Conservation (phyloP, 2,888 invertebrate species). For the Thalpophila matura region DNA sequence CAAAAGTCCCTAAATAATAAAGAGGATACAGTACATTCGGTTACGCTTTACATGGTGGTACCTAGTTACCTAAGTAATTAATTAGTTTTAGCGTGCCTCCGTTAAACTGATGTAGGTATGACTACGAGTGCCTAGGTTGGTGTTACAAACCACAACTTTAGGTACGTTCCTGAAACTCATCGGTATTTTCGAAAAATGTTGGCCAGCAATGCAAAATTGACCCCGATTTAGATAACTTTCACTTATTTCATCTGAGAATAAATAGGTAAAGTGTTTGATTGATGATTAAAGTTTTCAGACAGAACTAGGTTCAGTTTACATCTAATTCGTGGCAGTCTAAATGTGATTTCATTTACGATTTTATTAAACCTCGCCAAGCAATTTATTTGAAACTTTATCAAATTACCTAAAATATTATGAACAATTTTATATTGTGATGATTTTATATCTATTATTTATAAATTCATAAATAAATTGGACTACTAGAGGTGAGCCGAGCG, state of each 20-base stretch:
- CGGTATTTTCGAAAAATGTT: constrained; percentile 31
- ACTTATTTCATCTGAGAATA: background rate
- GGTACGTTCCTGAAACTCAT: constrained; percentile 40
- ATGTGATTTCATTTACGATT: constrained; percentile 24
- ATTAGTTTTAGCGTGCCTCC: constrained; percentile 67
- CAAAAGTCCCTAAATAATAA: too few species aligned
- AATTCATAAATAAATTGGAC: constrained; percentile 60
- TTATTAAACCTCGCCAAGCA: constrained; percentile 27
- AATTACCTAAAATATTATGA: constrained; percentile 44
- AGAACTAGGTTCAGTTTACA: constrained; percentile 23
- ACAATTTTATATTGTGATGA: constrained; percentile 53
- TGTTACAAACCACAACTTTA: constrained; percentile 42
- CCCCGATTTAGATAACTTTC: constrained; percentile 12
- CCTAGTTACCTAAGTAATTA: constrained; percentile 65
- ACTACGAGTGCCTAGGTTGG: constrained; percentile 25
- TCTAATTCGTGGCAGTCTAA: constrained; percentile 15
- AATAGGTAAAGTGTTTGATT: background rate
- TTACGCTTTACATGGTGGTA: constrained; percentile 66
- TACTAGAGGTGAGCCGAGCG: constrained; percentile 51
- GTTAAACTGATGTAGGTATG: constrained; percentile 7
- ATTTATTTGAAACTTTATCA: constrained; percentile 52
- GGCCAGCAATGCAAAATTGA: constrained; percentile 28
- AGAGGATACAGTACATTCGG: too few species aligned
- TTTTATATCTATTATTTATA: constrained; percentile 34
- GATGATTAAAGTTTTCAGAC: constrained; percentile 10